phyloP scores from a whole-genome alignment of 2,113 vertebrate species.

The Abramis brama region DNA sequence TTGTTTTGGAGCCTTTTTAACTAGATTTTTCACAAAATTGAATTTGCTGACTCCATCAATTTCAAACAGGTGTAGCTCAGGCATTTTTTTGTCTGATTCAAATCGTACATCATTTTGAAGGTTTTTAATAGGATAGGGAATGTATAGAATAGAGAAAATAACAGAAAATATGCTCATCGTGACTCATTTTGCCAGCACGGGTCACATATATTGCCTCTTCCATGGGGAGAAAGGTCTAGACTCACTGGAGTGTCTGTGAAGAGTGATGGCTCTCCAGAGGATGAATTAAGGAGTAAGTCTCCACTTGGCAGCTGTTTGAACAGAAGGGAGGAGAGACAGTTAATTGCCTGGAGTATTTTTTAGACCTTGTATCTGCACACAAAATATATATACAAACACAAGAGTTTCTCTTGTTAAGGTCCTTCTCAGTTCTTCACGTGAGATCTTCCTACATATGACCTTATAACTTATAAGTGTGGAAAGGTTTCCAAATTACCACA shows the following conservation, averaged over 20 bases:
- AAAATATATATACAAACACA: slow-evolving; percentile 4
- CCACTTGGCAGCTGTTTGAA: slow-evolving; percentile 78
- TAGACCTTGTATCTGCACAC: neutral
- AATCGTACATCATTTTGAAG: too few species aligned
- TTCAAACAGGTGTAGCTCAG: too few species aligned
- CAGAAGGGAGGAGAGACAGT: slow-evolving; percentile 47
- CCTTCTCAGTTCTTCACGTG: too few species aligned
- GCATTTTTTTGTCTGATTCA: too few species aligned
- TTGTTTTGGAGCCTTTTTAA: too few species aligned
- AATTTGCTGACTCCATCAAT: too few species aligned
- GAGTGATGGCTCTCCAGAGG: slow-evolving; percentile 77
- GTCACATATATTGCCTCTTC: neutral
- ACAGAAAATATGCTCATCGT: too few species aligned
- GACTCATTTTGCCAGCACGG: too few species aligned
- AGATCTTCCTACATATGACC: neutral
- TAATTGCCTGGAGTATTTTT: slow-evolving; percentile 47
- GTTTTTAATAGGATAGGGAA: too few species aligned
- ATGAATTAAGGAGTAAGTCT: slow-evolving; percentile 81
- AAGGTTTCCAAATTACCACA: neutral
- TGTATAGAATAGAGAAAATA: too few species aligned
- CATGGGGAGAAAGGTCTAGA: slow-evolving; percentile 61
- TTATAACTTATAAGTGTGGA: neutral
- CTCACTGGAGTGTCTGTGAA: slow-evolving; percentile 80
- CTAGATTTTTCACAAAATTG: too few species aligned
- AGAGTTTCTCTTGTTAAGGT: neutral